Evolutionary conservation across 2,113 vertebrate genomes (phyloP), one percentile per base, ranked within the genome.

Genomic region (Proteles cristata): DNA sequence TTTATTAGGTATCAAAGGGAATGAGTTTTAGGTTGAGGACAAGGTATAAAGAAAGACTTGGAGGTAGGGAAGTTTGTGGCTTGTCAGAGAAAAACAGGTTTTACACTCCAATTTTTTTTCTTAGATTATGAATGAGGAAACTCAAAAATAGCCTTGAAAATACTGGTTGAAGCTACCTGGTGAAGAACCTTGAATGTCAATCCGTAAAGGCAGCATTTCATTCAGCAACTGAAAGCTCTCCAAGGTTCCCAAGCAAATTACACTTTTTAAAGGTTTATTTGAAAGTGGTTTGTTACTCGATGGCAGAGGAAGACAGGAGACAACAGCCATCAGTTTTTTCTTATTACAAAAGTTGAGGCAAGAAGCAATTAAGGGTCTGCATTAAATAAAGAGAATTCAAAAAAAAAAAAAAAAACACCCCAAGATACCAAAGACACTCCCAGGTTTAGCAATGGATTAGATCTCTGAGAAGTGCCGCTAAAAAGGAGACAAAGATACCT

Each of bases 141-240:
- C 25, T 33, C 39, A 33, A 19, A 92, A 65, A 81, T 19, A 23
- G 14, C 23, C 94, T 80, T 83, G n/a, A 92, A 96, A 92, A 95
- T 45, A 94, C 0, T 90, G 5, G 15, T 31, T 35, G 15, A 76
- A 33, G 61, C n/a, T 55, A 63, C 2, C 69, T 14, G 16, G 66
- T 6, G 4, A 96, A 92, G 43, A 53, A 53, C 28, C 15, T 45
- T 45, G 21, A 79, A 35, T 28, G 7, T 66, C 81, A 87, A 21
- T 69, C 87, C 25, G 4, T 50, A 74, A 89, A 61, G 16, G 23
- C 45, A 73, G 2, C 39, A 81, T 19, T 89, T 73, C 81, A 33
- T 39, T 93, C 21, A 91, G 53, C 25, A 87, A 58, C 8, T 50
- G 4, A 94, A 93, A 43, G 53, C 33, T 61, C 74, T 93, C 90